Base-by-base conservation (phyloP, 2,888 invertebrate genomes). In the Dione juno region DNA sequence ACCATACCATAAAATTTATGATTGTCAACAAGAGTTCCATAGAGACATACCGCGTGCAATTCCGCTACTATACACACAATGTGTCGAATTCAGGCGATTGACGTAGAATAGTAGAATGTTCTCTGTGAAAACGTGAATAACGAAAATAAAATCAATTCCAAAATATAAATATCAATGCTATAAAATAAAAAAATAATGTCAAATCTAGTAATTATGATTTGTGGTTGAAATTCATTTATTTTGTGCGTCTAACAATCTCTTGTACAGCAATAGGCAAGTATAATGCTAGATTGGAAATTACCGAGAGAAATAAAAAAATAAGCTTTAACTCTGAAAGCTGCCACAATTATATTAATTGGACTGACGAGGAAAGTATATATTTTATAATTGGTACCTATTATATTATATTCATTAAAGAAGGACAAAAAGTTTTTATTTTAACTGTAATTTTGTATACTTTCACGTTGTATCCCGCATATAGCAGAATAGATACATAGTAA, bases 321-420 rank as follows among this genome's bases (percentile, higher is more conserved):
- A 54, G 35, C 37, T 57, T 57, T 57, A 37, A 37, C n/a, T 57
- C 57, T 6, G 11, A 57, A 11, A 35, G 28, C 54, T 35, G 54
- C 11, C 16, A 37, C 37, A 57, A 57, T 40, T 57, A 40, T 57
- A 40, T 57, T 57, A 57, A 57, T 57, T 57, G 57, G 57, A 57
- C 16, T n/a, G 48, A 11, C 41, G 41, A 16, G 16, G 16, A 10
- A 57, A 57, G 37, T n/a, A 1, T 57, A 13, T 57, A 57, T 16
- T 40, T 16, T 16, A 11, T 16, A 40, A n/a, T 16, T 16, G 9
- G 16, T n/a, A 28, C 2, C 14, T 57, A 16, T 28, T 3, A 5
- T 3, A 5, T 3, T 35, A 57, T 57, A 57, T 57, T 37, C 14
- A 57, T 57, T 57, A 57, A 50, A 50, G 13, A 19, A 19, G 11